Base-by-base conservation (phyloP, 2,113 vertebrate species). In the Gymnogyps californianus region DNA sequence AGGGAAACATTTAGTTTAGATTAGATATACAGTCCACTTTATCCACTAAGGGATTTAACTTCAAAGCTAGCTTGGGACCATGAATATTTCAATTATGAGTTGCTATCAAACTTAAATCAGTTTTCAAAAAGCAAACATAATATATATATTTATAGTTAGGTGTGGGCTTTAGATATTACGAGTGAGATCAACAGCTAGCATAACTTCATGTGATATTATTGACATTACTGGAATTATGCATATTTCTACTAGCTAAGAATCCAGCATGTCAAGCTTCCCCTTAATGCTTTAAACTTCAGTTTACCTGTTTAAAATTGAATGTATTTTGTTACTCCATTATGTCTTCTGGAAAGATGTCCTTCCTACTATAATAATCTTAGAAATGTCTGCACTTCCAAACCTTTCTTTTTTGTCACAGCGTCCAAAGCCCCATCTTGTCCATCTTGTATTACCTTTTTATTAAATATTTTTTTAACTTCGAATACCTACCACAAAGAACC, bases 1-100 rank as follows among this genome's bases (percentile, higher is more conserved):
- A 82, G 89, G 93, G 95, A 97, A 97, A 97, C 97, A 96, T 96
- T 95, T 96, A 91, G 89, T 91, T 95, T 93, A 95, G 94, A 96
- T 97, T 96, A 97, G 95, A 96, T 97, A 96, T 62, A 91, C 61
- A 72, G 87, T 93, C 89, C 70, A 93, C 82, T 94, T 96, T 80
- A 93, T 94, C 62, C 91, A 91, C 59, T 90, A 81, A 81, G 36
- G 91, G 81, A 74, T 93, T 95, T 93, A 77, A 91, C 91, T 95
- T 97, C 96, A 97, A 93, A 95, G 91, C 87, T 75, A 93, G 65
- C 38, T 95, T 88, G 83, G 21, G 64, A 83, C 88, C 76, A 54
- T 83, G 92, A 96, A 89, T 96, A 90, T 96, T 94, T 94, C 92
- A 94, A 55, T 94, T 94, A 83, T 81, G 76, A 94, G 88, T 95